phyloP scores from a whole-genome alignment of 2,113 vertebrate genomes.

The Thomomys bottae region DNA sequence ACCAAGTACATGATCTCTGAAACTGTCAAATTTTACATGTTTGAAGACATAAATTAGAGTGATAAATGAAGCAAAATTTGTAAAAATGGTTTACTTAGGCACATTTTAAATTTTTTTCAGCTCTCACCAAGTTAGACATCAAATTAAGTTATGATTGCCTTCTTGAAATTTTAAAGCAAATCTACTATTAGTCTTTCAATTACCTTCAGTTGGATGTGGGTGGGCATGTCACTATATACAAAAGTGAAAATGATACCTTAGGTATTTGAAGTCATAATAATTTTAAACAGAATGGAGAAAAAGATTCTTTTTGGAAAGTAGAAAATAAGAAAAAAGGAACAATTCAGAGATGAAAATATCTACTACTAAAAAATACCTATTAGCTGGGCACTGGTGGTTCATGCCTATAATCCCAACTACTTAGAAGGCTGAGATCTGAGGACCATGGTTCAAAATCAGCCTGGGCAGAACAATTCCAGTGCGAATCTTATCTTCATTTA shows the following conservation, averaged over 20 bases:
- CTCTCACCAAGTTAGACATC: slow-evolving; percentile 21
- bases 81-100: not conserved
- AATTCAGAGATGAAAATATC: not conserved
- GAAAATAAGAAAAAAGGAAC: slow-evolving; percentile 41
- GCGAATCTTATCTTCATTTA: too few relatives aligned
- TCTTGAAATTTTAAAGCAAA: slow-evolving; percentile 33
- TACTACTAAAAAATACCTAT: too few relatives aligned
- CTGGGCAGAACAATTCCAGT: too few relatives aligned
- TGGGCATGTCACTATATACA: not conserved
- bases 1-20: not conserved
- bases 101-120: slow-evolving; percentile 10
- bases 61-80: not conserved
- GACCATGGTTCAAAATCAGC: too few relatives aligned
- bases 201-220: not conserved
- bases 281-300: slow-evolving; percentile 26
- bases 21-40: slow-evolving; percentile 8
- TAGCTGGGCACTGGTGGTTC: too few relatives aligned
- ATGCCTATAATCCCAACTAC: too few relatives aligned
- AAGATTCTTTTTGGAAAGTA: slow-evolving; percentile 23
- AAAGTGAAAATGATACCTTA: not conserved
- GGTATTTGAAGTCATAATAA: not conserved
- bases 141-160: slow-evolving; percentile 40
- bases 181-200: slow-evolving; percentile 33
- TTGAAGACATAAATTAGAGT: not conserved
- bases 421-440: too few relatives aligned